These are phyloP conservation scores for Ellobium chinense DNA, from an alignment of 2,888 invertebrate species.

Conservation along the genomic window DNA sequence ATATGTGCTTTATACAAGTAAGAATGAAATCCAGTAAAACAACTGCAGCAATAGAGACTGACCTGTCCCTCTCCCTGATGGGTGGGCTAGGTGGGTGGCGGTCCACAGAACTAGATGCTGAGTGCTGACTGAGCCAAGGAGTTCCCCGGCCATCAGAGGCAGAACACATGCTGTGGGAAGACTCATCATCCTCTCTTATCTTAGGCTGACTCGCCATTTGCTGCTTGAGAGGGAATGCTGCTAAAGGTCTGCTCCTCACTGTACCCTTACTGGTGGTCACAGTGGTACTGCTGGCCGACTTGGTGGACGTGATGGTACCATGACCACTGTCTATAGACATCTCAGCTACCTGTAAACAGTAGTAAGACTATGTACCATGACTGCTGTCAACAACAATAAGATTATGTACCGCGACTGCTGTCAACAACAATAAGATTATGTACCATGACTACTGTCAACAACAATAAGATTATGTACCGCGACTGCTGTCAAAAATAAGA, in stretches of 20 bases:
- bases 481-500: too few relatives aligned
- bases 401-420: too few relatives aligned
- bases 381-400: too few relatives aligned
- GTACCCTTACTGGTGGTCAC: background rate
- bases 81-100: constrained; percentile 73
- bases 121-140: constrained; percentile 47
- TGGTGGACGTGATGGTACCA: constrained; percentile 71
- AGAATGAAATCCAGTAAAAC: too few relatives aligned
- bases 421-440: too few relatives aligned
- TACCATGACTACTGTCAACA: too few relatives aligned
- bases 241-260: constrained; percentile 51
- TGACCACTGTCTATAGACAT: constrained; percentile 77
- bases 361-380: background rate
- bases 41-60: too few relatives aligned
- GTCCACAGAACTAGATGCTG: background rate
- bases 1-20: too few relatives aligned
- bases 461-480: too few relatives aligned
- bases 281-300: constrained; percentile 57
- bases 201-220: constrained; percentile 50
- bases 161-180: constrained; percentile 35
- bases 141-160: constrained; percentile 26
- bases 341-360: constrained; percentile 57
- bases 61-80: constrained; percentile 70
- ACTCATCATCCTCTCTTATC: constrained; percentile 62
- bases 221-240: constrained; percentile 57